Evolutionary conservation across 2,113 vertebrate genomes (phyloP).

Genomic region (Muntiacus muntjak): DNA sequence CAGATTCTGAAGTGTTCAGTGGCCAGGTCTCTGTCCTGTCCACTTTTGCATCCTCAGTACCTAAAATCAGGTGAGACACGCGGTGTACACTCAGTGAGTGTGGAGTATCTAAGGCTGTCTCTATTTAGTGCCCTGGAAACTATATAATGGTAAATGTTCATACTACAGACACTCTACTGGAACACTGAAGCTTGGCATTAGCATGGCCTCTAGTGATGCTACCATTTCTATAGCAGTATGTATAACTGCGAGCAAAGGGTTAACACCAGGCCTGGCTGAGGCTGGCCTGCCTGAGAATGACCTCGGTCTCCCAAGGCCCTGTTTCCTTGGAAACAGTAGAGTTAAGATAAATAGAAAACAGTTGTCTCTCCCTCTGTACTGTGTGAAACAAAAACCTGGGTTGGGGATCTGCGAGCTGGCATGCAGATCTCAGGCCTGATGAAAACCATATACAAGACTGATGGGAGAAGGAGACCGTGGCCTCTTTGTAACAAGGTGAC

Average conservation of each 20-base stretch:
- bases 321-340: slow-evolving; percentile 69
- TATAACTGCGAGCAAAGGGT: slow-evolving; percentile 18
- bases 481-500: background rate
- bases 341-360: slow-evolving; percentile 62
- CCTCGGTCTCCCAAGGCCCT: background rate
- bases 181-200: background rate
- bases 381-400: slow-evolving; percentile 47
- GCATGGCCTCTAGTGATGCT: background rate
- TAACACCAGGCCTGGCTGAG: slow-evolving; percentile 34
- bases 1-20: background rate
- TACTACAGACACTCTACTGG: background rate
- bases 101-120: background rate
- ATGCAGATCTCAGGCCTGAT: slow-evolving; percentile 14
- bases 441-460: slow-evolving; percentile 36
- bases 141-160: background rate
- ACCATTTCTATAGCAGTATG: background rate
- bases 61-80: background rate
- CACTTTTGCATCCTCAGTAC: background rate
- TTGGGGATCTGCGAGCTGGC: background rate
- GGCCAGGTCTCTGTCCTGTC: background rate
- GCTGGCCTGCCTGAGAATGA: slow-evolving; percentile 47
- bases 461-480: background rate
- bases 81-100: background rate
- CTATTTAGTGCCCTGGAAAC: background rate
- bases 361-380: slow-evolving; percentile 37